Evolutionary conservation across 2,113 vertebrate species (phyloP), one percentile per base, ranked within the genome.

Genomic region (Spea multiplicata): DNA sequence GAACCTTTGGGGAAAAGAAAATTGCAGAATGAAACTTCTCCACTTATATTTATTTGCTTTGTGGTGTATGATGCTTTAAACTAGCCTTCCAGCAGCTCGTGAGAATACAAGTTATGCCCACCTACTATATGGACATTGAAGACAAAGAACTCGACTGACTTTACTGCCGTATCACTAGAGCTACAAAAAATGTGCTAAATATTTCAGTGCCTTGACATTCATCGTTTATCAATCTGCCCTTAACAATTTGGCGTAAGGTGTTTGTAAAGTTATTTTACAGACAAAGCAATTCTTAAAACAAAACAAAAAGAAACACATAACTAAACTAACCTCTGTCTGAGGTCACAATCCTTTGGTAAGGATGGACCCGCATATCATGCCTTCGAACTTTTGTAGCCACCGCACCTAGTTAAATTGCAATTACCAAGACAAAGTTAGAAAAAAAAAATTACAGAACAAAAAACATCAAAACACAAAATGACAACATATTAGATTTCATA

Each of bases 291-390:
- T 89, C 88, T 91, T 86, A 93, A 89, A 82, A 84, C 68, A 84
- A 70, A 62, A 30, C 87, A 92, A 89, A 90, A 92, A 88, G n/a
- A 92, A 91, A 91, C 93, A 94, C 94, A 94, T 92, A 93, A 93
- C 97, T 98, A 98, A 91, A 99, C 97, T 98, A 96, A 99, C 97
- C 97, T 99, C 97, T 95, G 95, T 99, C 97, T 96, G 96, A 95
- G 96, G 96, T 97, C 97, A 99, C 94, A 96, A 99, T 95, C 97
- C 97, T 99, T 98, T 99, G 97, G 96, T 99, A 99, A 98, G 97
- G 97, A 97, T 99, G 97, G 96, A 98, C 95, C 91, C 97, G 96
- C 96, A 98, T 97, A 95, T 99, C 97, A 95, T 99, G 96, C 95
- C 97, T 98, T 96, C 97, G 97, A 94, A 99, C 95, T 97, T 99